These are phyloP conservation scores for Rhipidura dahli DNA, from an alignment of 2,113 vertebrate species.

Conservation along the genomic window DNA sequence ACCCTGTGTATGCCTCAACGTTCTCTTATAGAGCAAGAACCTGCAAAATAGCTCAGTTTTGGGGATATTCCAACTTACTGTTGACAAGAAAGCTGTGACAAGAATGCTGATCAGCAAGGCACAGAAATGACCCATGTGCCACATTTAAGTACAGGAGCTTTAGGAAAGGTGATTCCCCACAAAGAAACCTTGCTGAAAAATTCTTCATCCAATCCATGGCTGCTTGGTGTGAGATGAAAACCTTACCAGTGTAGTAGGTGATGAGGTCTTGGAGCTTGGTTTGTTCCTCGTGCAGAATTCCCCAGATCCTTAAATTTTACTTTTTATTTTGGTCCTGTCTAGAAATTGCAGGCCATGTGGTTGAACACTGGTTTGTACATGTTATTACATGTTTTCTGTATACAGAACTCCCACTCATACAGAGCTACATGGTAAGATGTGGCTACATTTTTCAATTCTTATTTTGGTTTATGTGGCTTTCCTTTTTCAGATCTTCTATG, in stretches of 20 bases:
- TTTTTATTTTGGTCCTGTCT: background rate
- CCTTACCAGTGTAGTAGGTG: background rate
- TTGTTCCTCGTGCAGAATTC: background rate
- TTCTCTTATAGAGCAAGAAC: background rate
- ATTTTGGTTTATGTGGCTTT: background rate
- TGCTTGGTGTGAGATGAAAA: background rate
- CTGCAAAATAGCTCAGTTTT: background rate
- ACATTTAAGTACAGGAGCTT: background rate
- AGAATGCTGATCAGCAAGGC: background rate
- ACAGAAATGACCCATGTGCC: background rate
- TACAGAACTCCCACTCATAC: background rate
- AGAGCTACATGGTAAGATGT: background rate
- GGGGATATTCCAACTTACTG: background rate
- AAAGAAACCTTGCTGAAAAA: background rate
- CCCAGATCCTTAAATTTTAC: background rate
- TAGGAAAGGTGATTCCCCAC: background rate
- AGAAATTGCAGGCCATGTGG: background rate
- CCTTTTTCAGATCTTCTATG: slow-evolving; percentile 85
- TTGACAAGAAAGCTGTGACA: background rate
- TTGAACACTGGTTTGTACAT: accelerated
- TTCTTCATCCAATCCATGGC: background rate
- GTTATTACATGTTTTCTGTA: background rate
- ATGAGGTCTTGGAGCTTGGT: background rate
- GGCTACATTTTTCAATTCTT: background rate
- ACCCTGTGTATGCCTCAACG: background rate